Evolutionary conservation across 2,797 vertebrate species (phyloP).

Genomic region (Discoglossus pictus): DNA sequence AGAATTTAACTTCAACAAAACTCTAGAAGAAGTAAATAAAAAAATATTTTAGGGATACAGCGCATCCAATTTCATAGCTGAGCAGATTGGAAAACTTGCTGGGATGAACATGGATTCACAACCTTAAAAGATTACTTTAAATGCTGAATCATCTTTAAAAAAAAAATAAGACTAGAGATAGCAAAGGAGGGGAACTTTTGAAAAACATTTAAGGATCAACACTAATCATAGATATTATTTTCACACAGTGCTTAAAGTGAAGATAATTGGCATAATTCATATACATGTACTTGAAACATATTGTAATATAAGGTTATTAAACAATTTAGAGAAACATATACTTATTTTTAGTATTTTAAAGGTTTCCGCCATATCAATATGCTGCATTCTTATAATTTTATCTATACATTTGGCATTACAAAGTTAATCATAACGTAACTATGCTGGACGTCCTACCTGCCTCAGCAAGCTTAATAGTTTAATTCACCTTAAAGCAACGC

Average conservation of each 20-base stretch:
- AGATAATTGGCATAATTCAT: slow-evolving; percentile 18
- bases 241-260: slow-evolving; percentile 21
- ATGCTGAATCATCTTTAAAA: too few species aligned
- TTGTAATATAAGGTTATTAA: background rate
- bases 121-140: too few species aligned
- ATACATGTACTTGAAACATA: slow-evolving; percentile 4
- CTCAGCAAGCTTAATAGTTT: slow-evolving; percentile 27
- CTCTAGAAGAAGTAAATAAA: too few species aligned
- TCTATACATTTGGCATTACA: slow-evolving; percentile 11
- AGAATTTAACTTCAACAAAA: too few species aligned
- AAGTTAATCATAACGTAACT: background rate
- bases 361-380: background rate
- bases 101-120: too few species aligned
- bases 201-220: background rate
- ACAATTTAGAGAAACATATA: background rate
- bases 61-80: too few species aligned
- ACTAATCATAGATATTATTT: slow-evolving; percentile 13
- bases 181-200: too few species aligned
- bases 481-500: slow-evolving; percentile 42
- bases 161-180: too few species aligned
- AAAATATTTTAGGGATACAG: too few species aligned
- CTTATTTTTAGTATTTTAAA: background rate
- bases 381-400: background rate
- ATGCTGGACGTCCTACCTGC: slow-evolving; percentile 33
- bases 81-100: too few species aligned